Percentiles rank a stretch among this genome's conserved stretches.
phyloP scores from a whole-genome alignment of 2,888 invertebrate species.

The Volucella bombylans region DNA sequence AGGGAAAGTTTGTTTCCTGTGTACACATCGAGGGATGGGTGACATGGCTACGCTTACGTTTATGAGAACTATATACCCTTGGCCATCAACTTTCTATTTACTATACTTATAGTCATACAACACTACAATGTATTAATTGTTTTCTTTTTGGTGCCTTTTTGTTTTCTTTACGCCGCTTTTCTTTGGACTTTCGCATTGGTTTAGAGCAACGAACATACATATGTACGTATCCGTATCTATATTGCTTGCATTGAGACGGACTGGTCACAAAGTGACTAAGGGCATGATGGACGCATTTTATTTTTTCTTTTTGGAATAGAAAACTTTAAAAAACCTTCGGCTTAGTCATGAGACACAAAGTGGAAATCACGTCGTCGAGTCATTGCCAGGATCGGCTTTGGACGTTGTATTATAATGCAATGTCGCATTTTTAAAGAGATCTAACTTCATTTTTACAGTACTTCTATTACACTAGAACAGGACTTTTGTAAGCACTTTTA shows the following conservation, averaged over 20 bases:
- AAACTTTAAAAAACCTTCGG: conserved; percentile 40
- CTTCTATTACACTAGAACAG: too few relatives aligned
- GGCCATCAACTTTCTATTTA: conserved; percentile 62
- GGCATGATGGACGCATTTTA: conserved; percentile 13
- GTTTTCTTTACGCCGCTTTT: conserved; percentile 22
- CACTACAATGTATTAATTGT: conserved; percentile 65
- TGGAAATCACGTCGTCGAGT: not conserved
- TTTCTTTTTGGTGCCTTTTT: conserved; percentile 19
- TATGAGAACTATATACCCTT: conserved; percentile 41
- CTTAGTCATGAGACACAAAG: conserved; percentile 46
- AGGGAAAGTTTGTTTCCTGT: conserved; percentile 54
- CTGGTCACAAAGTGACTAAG: conserved; percentile 37
- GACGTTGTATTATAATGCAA: not conserved
- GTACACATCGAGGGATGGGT: conserved; percentile 30
- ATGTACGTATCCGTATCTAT: conserved; percentile 6
- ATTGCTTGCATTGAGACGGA: conserved; percentile 45
- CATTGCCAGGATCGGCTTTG: not conserved
- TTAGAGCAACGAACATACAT: too few relatives aligned
- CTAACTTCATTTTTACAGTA: too few relatives aligned
- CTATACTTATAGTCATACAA: conserved; percentile 7
- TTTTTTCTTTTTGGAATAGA: conserved; percentile 5
- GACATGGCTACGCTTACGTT: conserved; percentile 21
- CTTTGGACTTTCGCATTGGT: conserved; percentile 9
- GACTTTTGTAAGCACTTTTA: too few relatives aligned
- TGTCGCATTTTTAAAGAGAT: not conserved